Evolutionary conservation across 2,113 vertebrate species (phyloP).

Genomic region (Equus quagga): DNA sequence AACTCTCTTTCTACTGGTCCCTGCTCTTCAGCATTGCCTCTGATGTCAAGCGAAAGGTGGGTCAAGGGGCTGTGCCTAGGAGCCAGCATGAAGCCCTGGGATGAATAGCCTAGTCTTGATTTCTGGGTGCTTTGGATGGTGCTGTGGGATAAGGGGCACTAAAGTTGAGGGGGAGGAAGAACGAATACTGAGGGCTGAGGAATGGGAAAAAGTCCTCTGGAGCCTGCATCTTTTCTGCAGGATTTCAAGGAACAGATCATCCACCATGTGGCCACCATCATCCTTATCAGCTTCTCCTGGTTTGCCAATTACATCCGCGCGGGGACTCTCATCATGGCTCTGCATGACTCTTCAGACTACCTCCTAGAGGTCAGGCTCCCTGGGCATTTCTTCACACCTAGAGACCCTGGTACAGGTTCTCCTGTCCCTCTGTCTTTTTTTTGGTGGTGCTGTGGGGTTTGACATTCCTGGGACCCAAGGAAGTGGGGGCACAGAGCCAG

Average conservation of each 20-base stretch:
- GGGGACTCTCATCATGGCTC: conserved; percentile 96
- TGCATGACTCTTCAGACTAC: conserved; percentile 96
- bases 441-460: background rate
- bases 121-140: background rate
- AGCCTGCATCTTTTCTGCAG: conserved; percentile 77
- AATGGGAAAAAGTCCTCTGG: background rate
- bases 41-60: conserved; percentile 96
- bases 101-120: background rate
- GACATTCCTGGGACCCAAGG: background rate
- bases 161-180: background rate
- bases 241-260: conserved; percentile 98
- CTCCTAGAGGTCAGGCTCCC: conserved; percentile 92
- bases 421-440: background rate
- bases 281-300: conserved; percentile 98
- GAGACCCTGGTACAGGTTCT: background rate
- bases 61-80: conserved; percentile 45
- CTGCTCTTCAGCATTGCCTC: conserved; percentile 96
- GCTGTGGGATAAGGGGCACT: background rate
- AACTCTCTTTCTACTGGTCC: conserved; percentile 96
- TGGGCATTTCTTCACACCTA: background rate
- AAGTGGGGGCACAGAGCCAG: background rate
- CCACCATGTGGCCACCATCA: conserved; percentile 96
- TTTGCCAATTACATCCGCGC: conserved; percentile 96
- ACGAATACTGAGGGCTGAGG: background rate
- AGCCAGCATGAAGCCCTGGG: background rate